Conservation (phyloP, 2,888 invertebrate genomes). For the Anoplius nigerrimus region DNA sequence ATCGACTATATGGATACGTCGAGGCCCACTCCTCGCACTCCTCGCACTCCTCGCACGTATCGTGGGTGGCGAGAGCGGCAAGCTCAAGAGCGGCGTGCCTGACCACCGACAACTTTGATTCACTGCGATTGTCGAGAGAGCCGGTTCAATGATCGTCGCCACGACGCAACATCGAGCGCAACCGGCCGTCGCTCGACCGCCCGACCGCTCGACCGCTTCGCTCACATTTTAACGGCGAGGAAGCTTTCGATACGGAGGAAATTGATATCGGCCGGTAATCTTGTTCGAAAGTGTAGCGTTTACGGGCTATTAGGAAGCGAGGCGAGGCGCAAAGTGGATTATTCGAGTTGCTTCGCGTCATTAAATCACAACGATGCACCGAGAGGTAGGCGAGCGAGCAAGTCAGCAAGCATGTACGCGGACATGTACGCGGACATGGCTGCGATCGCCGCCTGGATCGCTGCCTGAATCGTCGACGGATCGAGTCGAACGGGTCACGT, state of each 20-base stretch:
- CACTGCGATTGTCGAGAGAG: slow-evolving; percentile 66
- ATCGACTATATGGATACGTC: slow-evolving; percentile 31
- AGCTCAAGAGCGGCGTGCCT: slow-evolving; percentile 67
- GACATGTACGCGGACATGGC: neutral
- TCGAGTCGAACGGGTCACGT: slow-evolving; percentile 43
- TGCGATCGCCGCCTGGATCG: neutral
- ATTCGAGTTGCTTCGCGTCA: neutral
- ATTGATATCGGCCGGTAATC: neutral
- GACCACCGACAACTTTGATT: slow-evolving; percentile 73
- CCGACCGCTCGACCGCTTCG: too few species aligned
- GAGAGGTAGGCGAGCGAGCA: slow-evolving; percentile 21
- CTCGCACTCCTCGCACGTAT: too few species aligned
- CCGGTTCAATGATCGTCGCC: slow-evolving; percentile 68
- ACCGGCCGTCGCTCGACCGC: too few species aligned
- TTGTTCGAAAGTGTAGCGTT: neutral
- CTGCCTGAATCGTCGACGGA: slow-evolving; percentile 21
- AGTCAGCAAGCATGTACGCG: slow-evolving; percentile 27
- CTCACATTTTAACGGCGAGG: too few species aligned
- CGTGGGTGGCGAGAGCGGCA: slow-evolving; percentile 66
- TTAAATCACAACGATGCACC: slow-evolving; percentile 20
- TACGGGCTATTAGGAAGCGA: too few species aligned
- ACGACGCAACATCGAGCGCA: slow-evolving; percentile 36
- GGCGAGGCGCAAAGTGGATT: too few species aligned
- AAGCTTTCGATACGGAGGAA: too few species aligned
- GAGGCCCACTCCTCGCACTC: too few species aligned